Base-by-base conservation (phyloP, 2,888 invertebrate genomes). In the Chrysina gloriosa region DNA sequence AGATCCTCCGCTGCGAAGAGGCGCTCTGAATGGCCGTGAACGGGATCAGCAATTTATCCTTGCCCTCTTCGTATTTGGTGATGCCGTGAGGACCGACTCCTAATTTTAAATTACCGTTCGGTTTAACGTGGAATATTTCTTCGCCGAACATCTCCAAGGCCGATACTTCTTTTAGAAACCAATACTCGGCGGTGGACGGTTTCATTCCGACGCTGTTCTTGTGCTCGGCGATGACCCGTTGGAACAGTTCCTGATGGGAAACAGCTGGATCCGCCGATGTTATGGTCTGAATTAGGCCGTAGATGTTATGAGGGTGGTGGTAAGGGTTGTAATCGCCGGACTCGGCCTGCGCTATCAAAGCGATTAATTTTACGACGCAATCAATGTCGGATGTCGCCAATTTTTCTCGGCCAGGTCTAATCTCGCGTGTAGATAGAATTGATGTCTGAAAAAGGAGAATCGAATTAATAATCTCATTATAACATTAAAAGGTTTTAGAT, bases 81-180 rank as follows among this genome's bases (percentile, higher is more conserved):
- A 95, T 89, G 66, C 95, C 95, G 75, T 92, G 91, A 0, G 95
- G 94, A 1, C 95, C 94, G 6, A 95, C 93, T 0, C 94, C 93
- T 68, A 95, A 88, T 77, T 84, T 50, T 19, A 54, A 19, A 42
- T 65, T 68, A 58, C 70, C 85, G 83, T n/a, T n/a, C n/a, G 63
- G 88, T 86, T 80, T 91, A 88, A 78, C 91, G 80, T 89, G 89
- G 81, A 95, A 95, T 72, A 93, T 84, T 80, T 95, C 94, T 80
- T 94, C 92, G 0, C 95, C 95, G 81, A 94, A 95, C 29, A 91
- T 91, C 73, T 92, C 91, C 73, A 94, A 83, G 71, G 90, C 89
- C 3, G 94, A 91, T 65, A 93, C 91, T 81, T 93, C 92, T 79
- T 94, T 92, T 52, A 96, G 83, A 39, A 95, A 83, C 87, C 92